Percentiles rank a stretch among this genome's conserved stretches.
Conservation (phyloP, 2,113 vertebrate genomes). For the Apeltes quadracus region DNA sequence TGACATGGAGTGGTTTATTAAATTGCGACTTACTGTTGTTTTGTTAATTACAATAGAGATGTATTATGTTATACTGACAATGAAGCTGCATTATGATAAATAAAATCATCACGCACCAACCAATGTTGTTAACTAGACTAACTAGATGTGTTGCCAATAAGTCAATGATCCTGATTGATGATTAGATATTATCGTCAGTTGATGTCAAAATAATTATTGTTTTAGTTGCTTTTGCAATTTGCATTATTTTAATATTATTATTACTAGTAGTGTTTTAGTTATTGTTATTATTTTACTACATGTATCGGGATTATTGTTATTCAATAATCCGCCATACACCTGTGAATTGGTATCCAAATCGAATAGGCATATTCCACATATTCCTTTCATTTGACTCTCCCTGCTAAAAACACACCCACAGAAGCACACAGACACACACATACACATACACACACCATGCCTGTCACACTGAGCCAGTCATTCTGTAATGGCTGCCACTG, state of each 20-base stretch:
- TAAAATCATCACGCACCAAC: background rate
- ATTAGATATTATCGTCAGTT: background rate
- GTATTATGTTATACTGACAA: background rate
- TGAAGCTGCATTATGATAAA: background rate
- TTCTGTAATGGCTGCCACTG: constrained; percentile 83
- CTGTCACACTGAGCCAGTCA: constrained; percentile 65
- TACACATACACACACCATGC: constrained; percentile 12
- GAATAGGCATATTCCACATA: background rate
- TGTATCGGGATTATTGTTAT: background rate
- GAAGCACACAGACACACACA: constrained; percentile 6
- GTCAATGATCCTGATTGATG: background rate
- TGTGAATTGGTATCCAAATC: background rate
- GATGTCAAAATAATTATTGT: background rate
- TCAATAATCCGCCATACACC: background rate
- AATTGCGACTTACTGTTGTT: background rate
- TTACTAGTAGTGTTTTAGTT: background rate
- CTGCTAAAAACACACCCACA: background rate
- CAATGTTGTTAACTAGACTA: background rate
- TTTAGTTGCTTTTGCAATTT: background rate
- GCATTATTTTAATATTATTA: background rate
- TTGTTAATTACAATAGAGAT: background rate
- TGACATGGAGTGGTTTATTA: background rate
- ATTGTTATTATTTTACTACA: background rate
- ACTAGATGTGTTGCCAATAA: background rate
- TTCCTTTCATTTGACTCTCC: constrained; percentile 2